phyloP scores from a whole-genome alignment of 2,888 invertebrate genomes.

The Galerucella calmariensis region DNA sequence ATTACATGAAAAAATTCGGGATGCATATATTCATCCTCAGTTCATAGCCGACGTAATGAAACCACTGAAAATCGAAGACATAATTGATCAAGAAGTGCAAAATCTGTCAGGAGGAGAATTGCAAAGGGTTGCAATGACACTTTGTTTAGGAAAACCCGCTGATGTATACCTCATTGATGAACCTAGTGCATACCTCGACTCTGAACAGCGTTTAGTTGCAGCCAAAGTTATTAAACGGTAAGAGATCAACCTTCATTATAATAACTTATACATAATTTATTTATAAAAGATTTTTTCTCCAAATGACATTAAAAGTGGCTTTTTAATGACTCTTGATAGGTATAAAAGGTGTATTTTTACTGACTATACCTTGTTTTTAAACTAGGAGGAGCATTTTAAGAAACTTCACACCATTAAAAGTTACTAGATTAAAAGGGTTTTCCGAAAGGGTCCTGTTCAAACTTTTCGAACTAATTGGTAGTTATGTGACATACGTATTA shows the following conservation, averaged over 20 bases:
- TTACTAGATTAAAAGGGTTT: too few species aligned
- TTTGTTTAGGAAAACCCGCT: constrained; percentile 98
- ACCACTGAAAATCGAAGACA: constrained; percentile 95
- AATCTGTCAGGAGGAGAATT: constrained; percentile 99
- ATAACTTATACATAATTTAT: neutral
- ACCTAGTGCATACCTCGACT: constrained; percentile 98
- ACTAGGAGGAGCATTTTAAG: too few species aligned
- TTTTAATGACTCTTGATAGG: too few species aligned
- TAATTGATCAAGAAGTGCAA: constrained; percentile 98
- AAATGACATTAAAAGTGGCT: too few species aligned
- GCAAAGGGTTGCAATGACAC: constrained; percentile 94
- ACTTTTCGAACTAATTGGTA: too few species aligned
- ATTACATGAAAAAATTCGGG: constrained; percentile 95
- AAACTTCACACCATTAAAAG: too few species aligned
- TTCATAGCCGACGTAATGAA: constrained; percentile 99
- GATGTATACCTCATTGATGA: constrained; percentile 99
- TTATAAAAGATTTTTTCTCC: too few species aligned
- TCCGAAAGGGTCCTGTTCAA: too few species aligned
- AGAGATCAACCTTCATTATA: constrained; percentile 18
- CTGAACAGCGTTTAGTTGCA: constrained; percentile 99
- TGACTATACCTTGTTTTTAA: too few species aligned
- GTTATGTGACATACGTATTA: too few species aligned
- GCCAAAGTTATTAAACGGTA: constrained; percentile 99
- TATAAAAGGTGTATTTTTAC: neutral
- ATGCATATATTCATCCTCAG: constrained; percentile 97